These are phyloP conservation scores for Campoletis sonorensis DNA, from an alignment of 1,140 invertebrate genomes.

Conservation along the genomic window DNA sequence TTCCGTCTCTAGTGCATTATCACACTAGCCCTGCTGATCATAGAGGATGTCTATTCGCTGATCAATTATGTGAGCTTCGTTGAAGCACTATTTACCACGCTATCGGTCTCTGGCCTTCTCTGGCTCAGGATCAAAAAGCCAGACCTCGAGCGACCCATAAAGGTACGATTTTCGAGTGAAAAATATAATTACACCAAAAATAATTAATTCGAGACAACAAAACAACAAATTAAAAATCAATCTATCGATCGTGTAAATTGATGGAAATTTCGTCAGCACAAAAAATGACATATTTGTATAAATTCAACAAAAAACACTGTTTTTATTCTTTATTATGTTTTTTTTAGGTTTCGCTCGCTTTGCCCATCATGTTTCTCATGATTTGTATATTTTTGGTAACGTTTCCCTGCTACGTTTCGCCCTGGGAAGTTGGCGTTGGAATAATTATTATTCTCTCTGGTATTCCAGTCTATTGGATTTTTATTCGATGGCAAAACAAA, in stretches of 20 bases:
- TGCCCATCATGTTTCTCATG: slow-evolving; percentile 90
- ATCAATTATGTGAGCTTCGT: slow-evolving; percentile 97
- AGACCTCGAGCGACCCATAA: slow-evolving; percentile 82
- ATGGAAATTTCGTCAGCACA: too few relatives aligned
- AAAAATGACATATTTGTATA: too few relatives aligned
- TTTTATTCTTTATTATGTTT: slow-evolving; percentile 4
- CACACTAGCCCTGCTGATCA: slow-evolving; percentile 88
- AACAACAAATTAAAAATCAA: background rate
- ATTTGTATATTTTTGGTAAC: slow-evolving; percentile 90
- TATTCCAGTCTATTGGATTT: slow-evolving; percentile 93
- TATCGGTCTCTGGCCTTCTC: slow-evolving; percentile 91
- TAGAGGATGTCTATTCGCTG: slow-evolving; percentile 91
- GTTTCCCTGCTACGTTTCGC: slow-evolving; percentile 86
- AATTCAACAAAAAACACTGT: too few relatives aligned
- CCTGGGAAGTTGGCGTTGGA: slow-evolving; percentile 90
- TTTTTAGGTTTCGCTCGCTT: slow-evolving; percentile 80
- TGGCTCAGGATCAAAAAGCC: slow-evolving; percentile 90
- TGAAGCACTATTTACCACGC: slow-evolving; percentile 94
- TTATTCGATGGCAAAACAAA: slow-evolving; percentile 92
- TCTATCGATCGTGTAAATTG: background rate
- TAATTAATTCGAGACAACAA: background rate
- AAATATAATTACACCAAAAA: background rate
- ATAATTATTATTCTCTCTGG: slow-evolving; percentile 90
- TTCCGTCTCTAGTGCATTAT: slow-evolving; percentile 84
- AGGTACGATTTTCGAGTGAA: slow-evolving; percentile 74